phyloP scores from a whole-genome alignment of 2,797 vertebrate genomes.

The Artibeus jamaicensis region DNA sequence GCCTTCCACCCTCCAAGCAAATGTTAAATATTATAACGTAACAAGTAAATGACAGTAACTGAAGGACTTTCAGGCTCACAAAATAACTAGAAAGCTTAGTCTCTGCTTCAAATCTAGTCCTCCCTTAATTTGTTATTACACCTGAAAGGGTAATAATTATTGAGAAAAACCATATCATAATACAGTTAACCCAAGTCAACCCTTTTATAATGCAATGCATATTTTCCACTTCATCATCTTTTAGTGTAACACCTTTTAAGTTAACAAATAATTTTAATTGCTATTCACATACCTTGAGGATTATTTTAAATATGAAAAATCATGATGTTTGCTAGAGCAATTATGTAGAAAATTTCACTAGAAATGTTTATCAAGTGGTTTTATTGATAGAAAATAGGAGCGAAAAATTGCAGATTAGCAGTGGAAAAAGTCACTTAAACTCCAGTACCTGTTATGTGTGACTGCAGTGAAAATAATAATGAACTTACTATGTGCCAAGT shows the following conservation, averaged over 20 bases:
- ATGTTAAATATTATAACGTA: neutral
- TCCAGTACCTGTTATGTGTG: neutral
- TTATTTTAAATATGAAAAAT: conserved; percentile 12
- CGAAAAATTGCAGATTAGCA: neutral
- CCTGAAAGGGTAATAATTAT: neutral
- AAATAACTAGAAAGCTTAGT: neutral
- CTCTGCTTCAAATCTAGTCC: neutral
- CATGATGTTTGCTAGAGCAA: neutral
- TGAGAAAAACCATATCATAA: neutral
- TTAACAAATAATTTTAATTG: neutral
- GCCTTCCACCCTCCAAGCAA: neutral
- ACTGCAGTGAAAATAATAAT: neutral
- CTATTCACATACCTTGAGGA: neutral
- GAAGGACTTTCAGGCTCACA: neutral
- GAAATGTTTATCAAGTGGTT: neutral
- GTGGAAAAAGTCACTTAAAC: neutral
- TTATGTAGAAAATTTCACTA: neutral
- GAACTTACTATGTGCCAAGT: neutral
- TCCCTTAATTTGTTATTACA: neutral
- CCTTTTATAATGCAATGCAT: neutral
- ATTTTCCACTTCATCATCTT: neutral
- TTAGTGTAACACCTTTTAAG: conserved; percentile 5
- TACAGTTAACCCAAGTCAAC: neutral
- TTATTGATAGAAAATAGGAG: neutral
- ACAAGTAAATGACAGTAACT: neutral